phyloP scores from a whole-genome alignment of 2,113 vertebrate species.

The Cichladusa arquata region DNA sequence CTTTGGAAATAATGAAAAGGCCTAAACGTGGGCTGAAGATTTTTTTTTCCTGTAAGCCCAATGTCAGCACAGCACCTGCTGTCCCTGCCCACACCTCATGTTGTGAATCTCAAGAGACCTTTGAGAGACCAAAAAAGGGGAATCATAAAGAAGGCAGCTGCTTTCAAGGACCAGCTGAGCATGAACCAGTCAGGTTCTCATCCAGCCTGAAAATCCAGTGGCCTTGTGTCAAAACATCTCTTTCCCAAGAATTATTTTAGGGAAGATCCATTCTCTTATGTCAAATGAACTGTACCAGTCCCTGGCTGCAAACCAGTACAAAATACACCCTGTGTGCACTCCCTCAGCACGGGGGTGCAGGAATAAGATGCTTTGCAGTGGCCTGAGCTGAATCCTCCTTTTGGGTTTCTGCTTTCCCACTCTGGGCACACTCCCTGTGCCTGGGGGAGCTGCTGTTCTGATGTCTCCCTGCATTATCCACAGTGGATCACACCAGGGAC shows the following conservation, averaged over 20 bases:
- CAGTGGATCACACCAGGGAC: background rate
- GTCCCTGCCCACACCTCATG: background rate
- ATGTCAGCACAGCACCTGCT: background rate
- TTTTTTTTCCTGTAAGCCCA: background rate
- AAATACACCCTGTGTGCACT: background rate
- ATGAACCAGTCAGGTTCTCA: background rate
- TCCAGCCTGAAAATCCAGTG: background rate
- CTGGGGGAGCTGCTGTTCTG: fast-evolving
- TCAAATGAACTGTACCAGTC: background rate
- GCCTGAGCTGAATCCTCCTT: background rate
- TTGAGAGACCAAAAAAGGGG: background rate
- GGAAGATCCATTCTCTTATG: fast-evolving
- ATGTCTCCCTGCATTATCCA: background rate
- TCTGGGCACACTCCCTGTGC: background rate
- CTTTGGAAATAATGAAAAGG: background rate
- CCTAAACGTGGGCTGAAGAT: background rate
- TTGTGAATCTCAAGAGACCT: background rate
- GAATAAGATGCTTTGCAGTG: background rate
- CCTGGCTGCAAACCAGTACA: background rate
- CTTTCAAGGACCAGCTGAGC: background rate
- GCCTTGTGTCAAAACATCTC: background rate
- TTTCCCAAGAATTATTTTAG: background rate
- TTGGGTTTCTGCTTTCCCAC: background rate
- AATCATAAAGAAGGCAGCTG: background rate
- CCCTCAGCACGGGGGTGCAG: background rate